Percentiles rank a stretch among this genome's conserved stretches.
These are phyloP conservation scores for Melanotaenia trifasciata DNA, from an alignment of 2,797 vertebrate genomes.

Conservation along the genomic window DNA sequence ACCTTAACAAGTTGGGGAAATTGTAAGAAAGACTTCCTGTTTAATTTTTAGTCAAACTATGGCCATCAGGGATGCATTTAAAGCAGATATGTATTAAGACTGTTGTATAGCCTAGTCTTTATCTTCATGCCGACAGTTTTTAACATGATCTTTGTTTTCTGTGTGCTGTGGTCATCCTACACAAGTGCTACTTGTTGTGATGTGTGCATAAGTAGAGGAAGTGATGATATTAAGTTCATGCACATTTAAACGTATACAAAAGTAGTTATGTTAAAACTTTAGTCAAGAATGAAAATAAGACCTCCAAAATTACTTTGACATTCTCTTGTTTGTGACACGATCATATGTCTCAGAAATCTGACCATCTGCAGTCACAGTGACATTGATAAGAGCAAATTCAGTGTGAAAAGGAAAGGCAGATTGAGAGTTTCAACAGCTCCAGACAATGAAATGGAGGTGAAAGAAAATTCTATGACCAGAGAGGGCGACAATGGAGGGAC, in stretches of 20 bases:
- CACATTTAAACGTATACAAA: background rate
- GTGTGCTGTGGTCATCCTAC: constrained; percentile 4
- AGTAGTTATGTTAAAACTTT: background rate
- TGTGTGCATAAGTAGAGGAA: too few species aligned
- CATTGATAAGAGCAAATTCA: constrained; percentile 1
- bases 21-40: background rate
- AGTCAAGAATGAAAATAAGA: background rate
- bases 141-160: constrained; percentile 30
- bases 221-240: too few species aligned
- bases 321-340: background rate
- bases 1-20: background rate
- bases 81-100: background rate
- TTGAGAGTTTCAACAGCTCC: constrained; percentile 12
- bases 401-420: constrained; percentile 15
- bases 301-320: background rate
- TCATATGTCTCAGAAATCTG: background rate
- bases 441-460: constrained; percentile 4
- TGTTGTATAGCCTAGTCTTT: background rate
- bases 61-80: background rate
- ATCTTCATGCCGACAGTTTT: constrained; percentile 11
- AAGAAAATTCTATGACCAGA: constrained; percentile 25
- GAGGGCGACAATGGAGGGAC: background rate
- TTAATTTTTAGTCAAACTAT: too few species aligned
- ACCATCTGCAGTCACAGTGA: constrained; percentile 27
- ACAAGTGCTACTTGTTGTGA: too few species aligned